Conservation (phyloP, 2,113 vertebrate species). For the Eulemur rufifrons region DNA sequence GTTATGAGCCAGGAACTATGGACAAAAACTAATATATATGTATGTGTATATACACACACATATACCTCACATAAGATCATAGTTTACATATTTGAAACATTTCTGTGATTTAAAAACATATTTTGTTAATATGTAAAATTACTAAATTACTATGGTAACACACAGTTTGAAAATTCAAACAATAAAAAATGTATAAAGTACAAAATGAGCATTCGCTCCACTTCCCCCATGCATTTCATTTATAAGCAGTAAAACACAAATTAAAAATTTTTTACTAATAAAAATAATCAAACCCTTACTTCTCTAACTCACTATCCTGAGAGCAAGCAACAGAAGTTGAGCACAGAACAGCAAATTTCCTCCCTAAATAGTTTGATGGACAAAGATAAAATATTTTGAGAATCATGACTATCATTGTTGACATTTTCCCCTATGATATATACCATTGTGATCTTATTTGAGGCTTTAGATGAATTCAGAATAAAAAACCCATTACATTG, state of each 20-base stretch:
- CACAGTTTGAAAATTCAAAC: constrained; percentile 4
- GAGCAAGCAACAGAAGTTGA: not conserved
- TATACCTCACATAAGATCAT: too few relatives aligned
- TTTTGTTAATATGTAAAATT: constrained; percentile 43
- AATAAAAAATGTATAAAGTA: constrained; percentile 18
- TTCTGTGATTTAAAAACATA: not conserved
- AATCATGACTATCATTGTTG: not conserved
- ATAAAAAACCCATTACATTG: not conserved
- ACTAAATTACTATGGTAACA: constrained; percentile 18
- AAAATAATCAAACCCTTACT: not conserved
- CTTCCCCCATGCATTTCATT: not conserved
- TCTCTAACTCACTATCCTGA: not conserved
- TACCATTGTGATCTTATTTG: constrained; percentile 32
- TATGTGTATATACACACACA: too few relatives aligned
- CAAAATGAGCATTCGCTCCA: not conserved
- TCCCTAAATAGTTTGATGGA: constrained; percentile 1
- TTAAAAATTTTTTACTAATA: not conserved
- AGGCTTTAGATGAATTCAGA: constrained; percentile 32
- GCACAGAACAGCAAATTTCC: not conserved
- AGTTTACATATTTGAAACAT: not conserved
- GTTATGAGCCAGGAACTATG: too few relatives aligned
- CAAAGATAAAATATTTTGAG: constrained; percentile 20
- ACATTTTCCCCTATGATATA: constrained; percentile 33
- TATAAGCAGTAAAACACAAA: not conserved
- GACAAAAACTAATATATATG: too few relatives aligned